phyloP scores from a whole-genome alignment of 1,140 invertebrate genomes.

The Limonius californicus region DNA sequence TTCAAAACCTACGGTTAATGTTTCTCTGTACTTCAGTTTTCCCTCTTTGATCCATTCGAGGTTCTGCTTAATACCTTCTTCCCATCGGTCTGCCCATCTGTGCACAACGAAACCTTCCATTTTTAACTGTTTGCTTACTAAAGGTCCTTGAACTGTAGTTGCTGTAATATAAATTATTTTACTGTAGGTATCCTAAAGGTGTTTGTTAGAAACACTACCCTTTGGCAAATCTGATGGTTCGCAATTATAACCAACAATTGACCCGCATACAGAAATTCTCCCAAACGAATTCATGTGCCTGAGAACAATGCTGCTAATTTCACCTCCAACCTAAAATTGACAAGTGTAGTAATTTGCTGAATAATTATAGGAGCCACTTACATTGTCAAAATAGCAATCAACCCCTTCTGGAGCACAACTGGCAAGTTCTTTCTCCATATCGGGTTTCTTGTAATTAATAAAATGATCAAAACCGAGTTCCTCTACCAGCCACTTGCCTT shows the following conservation, averaged over 20 bases:
- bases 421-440: constrained; percentile 52
- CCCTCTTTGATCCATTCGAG: constrained; percentile 54
- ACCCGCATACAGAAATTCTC: constrained; percentile 44
- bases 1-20: constrained; percentile 60
- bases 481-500: constrained; percentile 61
- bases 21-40: constrained; percentile 59
- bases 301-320: constrained; percentile 35
- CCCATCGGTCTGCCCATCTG: constrained; percentile 50
- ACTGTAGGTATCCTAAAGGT: not conserved
- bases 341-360: not conserved
- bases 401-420: constrained; percentile 62
- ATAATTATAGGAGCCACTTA: constrained; percentile 41
- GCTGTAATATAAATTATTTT: constrained; percentile 30
- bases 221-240: constrained; percentile 10
- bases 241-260: constrained; percentile 50
- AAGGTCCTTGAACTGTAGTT: constrained; percentile 51
- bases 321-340: constrained; percentile 41
- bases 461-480: constrained; percentile 60
- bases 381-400: constrained; percentile 73
- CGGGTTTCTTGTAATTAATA: constrained; percentile 65
- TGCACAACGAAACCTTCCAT: constrained; percentile 59
- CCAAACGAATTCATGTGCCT: constrained; percentile 43
- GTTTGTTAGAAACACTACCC: constrained; percentile 19
- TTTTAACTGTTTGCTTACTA: constrained; percentile 54
- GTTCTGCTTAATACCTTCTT: constrained; percentile 56